Conservation (phyloP, 2,113 vertebrate species). For the Prietella phreatophila region DNA sequence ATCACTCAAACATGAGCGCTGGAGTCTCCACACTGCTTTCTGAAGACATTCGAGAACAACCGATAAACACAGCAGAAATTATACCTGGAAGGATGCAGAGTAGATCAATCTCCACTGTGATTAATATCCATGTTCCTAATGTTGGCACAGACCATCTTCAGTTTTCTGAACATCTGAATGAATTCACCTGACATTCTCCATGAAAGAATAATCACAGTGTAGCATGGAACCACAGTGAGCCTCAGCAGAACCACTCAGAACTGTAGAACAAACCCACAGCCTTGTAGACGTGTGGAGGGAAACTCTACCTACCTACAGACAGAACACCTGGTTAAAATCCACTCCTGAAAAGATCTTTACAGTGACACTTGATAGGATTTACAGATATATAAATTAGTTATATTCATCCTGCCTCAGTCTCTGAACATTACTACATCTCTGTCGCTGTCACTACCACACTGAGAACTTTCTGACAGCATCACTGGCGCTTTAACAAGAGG, state of each 20-base stretch:
- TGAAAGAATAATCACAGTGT: not conserved
- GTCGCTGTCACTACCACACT: too few relatives aligned
- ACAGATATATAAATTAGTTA: too few relatives aligned
- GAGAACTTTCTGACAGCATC: not conserved
- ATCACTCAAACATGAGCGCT: not conserved
- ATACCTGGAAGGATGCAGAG: not conserved
- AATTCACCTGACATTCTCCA: not conserved
- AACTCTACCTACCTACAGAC: not conserved
- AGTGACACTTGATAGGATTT: not conserved
- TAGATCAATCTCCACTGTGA: not conserved
- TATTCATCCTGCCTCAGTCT: not conserved
- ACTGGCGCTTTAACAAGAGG: not conserved
- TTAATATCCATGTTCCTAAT: not conserved
- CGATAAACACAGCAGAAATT: not conserved
- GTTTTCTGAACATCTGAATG: not conserved
- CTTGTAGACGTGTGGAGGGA: not conserved
- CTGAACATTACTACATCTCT: not conserved
- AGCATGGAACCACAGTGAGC: not conserved
- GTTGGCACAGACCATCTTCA: not conserved
- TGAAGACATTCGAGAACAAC: not conserved
- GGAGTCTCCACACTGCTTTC: not conserved
- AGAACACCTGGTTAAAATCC: not conserved
- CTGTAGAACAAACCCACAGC: not conserved
- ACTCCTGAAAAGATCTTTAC: not conserved
- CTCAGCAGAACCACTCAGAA: not conserved